Conservation (phyloP, 1,140 invertebrate genomes). For the Drosophila bocki region DNA sequence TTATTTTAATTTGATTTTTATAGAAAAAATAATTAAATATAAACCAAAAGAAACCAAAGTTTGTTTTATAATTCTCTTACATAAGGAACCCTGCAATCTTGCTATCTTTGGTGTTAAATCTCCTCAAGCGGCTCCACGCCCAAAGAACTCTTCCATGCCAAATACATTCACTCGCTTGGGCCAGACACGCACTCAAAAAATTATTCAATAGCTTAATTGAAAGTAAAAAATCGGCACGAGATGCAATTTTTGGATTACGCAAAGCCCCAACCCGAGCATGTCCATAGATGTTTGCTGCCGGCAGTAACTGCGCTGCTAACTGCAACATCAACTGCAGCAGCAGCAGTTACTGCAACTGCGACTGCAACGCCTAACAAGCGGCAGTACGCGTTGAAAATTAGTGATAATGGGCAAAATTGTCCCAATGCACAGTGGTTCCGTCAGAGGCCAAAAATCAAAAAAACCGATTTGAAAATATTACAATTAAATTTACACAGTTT, state of each 20-base stretch:
- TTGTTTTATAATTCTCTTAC: not conserved
- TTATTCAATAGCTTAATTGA: constrained; percentile 83
- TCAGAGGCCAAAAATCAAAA: too few relatives aligned
- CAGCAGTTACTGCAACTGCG: constrained; percentile 15
- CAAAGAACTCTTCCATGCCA: constrained; percentile 47
- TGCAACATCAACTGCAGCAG: constrained; percentile 16
- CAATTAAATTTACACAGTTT: too few relatives aligned
- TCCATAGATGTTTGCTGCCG: constrained; percentile 43
- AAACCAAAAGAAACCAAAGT: not conserved
- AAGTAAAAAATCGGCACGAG: constrained; percentile 76
- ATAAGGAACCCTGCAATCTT: constrained; percentile 9
- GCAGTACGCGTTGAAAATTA: constrained; percentile 72
- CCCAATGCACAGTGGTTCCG: too few relatives aligned
- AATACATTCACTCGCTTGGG: constrained; percentile 61
- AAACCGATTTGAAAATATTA: too few relatives aligned
- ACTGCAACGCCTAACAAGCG: constrained; percentile 69
- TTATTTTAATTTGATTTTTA: not conserved
- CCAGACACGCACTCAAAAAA: constrained; percentile 74
- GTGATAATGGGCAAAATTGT: constrained; percentile 83
- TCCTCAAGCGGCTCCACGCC: constrained; percentile 8
- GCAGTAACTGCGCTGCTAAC: constrained; percentile 36
- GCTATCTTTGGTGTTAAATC: constrained; percentile 17
- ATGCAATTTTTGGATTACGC: constrained; percentile 81
- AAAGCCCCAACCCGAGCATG: constrained; percentile 63
- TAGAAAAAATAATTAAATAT: too few relatives aligned